These are phyloP conservation scores for Xiphophorus couchianus DNA, from an alignment of 2,113 vertebrate genomes.

Conservation along the genomic window DNA sequence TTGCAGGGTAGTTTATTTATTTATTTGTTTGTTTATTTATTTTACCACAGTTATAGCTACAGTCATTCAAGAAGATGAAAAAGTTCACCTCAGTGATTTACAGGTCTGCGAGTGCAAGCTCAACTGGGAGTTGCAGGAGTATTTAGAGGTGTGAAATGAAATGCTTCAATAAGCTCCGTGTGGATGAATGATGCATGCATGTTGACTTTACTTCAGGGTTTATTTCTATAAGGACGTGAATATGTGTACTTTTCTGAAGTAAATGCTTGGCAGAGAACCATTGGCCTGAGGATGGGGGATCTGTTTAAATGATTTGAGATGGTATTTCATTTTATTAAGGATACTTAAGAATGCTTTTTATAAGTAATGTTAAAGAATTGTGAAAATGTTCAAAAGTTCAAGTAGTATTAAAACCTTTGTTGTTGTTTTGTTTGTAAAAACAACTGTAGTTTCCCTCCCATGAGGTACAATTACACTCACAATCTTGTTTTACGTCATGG, in stretches of 20 bases:
- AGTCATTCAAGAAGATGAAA: slow-evolving; percentile 21
- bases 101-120: slow-evolving; percentile 26
- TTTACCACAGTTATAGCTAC: slow-evolving; percentile 24
- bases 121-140: slow-evolving; percentile 30
- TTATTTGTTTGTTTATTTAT: too few relatives aligned
- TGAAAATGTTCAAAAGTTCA: too few relatives aligned
- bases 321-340: not conserved
- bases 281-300: slow-evolving; percentile 35
- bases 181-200: slow-evolving; percentile 43
- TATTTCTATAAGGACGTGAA: slow-evolving; percentile 52
- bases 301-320: slow-evolving; percentile 20
- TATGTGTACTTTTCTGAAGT: slow-evolving; percentile 46
- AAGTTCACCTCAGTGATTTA: slow-evolving; percentile 40
- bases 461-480: too few relatives aligned
- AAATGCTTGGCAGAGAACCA: slow-evolving; percentile 45
- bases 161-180: slow-evolving; percentile 29
- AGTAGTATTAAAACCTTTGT: too few relatives aligned
- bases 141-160: slow-evolving; percentile 52
- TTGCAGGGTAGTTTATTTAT: not conserved
- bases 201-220: slow-evolving; percentile 57
- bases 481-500: too few relatives aligned
- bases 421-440: too few relatives aligned
- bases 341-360: too few relatives aligned
- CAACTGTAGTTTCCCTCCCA: too few relatives aligned
- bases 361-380: too few relatives aligned